These are phyloP conservation scores for Propithecus coquereli DNA, from an alignment of 2,113 vertebrate genomes.

Conservation along the genomic window DNA sequence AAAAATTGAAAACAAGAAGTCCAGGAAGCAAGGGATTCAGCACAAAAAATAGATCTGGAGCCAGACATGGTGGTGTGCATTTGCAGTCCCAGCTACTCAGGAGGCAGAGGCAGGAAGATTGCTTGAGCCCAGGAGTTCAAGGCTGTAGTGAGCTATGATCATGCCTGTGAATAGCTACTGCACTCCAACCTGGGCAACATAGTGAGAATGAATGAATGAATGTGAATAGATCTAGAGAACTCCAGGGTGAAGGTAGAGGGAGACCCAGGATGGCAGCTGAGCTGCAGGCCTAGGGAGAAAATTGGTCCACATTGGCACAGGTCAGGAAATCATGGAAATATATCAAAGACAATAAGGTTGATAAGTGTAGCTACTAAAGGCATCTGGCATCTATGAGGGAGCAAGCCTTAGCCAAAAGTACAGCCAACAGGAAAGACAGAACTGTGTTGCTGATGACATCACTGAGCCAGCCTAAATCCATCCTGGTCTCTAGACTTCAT, in stretches of 20 bases:
- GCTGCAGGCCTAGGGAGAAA: neutral
- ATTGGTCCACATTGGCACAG: neutral
- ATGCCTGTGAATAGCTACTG: no score
- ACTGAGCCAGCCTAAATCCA: neutral
- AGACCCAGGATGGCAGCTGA: neutral
- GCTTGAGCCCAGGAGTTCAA: no score
- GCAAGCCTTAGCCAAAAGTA: neutral
- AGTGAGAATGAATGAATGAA: no score
- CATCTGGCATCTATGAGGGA: neutral
- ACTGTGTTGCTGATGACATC: neutral
- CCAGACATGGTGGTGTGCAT: no score
- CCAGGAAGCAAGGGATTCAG: neutral
- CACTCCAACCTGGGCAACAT: no score
- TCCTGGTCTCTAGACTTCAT: neutral
- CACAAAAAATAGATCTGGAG: neutral
- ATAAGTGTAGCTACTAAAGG: neutral
- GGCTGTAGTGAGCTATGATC: no score
- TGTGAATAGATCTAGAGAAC: neutral
- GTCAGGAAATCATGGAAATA: neutral
- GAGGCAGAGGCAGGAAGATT: no score
- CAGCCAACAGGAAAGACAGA: neutral
- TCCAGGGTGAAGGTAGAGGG: neutral
- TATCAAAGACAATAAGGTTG: neutral
- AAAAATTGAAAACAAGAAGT: neutral
- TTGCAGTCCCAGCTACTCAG: no score